phyloP scores from a whole-genome alignment of 2,888 invertebrate species.

The Pycnomerus fuliginosus region DNA sequence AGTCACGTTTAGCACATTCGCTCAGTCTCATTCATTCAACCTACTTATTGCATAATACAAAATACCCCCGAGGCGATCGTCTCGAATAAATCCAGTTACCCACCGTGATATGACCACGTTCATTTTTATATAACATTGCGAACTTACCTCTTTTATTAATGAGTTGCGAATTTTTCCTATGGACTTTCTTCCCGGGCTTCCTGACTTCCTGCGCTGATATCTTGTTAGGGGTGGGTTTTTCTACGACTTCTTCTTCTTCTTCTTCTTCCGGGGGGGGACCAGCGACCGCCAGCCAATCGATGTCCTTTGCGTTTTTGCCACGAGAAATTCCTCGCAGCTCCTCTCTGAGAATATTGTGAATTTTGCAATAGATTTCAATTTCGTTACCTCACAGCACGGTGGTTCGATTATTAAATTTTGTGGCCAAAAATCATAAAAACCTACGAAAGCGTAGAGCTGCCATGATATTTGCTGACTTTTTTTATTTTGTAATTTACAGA shows the following conservation, averaged over 20 bases:
- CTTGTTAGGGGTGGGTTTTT: conserved; percentile 75
- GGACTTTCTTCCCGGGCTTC: conserved; percentile 63
- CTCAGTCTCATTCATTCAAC: conserved; percentile 8
- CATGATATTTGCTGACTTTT: too few species aligned
- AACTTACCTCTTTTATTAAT: conserved; percentile 65
- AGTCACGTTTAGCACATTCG: not conserved
- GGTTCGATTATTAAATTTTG: too few species aligned
- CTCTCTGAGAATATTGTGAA: conserved; percentile 72
- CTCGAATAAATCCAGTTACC: conserved; percentile 12
- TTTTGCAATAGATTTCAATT: too few species aligned
- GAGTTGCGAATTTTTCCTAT: conserved; percentile 47
- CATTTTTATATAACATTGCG: not conserved
- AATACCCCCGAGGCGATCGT: conserved; percentile 4
- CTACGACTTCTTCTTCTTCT: conserved; percentile 61
- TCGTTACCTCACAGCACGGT: too few species aligned
- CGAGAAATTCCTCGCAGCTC: conserved; percentile 83
- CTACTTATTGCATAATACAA: conserved; percentile 17
- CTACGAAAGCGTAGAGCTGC: too few species aligned
- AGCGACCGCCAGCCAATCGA: conserved; percentile 82
- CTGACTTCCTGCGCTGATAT: conserved; percentile 74
- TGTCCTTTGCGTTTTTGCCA: conserved; percentile 79
- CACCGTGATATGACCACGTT: not conserved
- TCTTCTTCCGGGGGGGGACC: conserved; percentile 59
- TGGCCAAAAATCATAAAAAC: too few species aligned
- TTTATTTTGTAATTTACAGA: too few species aligned